Conservation (phyloP, 2,888 invertebrate genomes). For the Cartodere bifasciata region DNA sequence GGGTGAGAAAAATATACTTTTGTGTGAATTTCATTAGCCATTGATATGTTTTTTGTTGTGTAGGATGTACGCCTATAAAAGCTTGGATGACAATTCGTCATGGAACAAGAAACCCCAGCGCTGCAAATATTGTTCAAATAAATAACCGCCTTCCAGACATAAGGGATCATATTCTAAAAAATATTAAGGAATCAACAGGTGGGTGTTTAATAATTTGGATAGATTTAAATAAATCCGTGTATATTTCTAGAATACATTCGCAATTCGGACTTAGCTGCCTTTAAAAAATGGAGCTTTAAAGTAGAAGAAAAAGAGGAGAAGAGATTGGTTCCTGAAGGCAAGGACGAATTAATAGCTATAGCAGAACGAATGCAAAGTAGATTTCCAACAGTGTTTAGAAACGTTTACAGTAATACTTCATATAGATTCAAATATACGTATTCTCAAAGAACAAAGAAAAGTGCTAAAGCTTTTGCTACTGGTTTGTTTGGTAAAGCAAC, state of each 20-base stretch:
- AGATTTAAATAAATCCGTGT: neutral
- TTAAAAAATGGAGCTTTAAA: conserved; percentile 43
- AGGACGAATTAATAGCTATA: conserved; percentile 58
- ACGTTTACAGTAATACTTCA: conserved; percentile 45
- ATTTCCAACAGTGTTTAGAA: conserved; percentile 51
- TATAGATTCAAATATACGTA: conserved; percentile 63
- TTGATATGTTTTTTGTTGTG: conserved; percentile 9
- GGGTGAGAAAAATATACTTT: conserved; percentile 34
- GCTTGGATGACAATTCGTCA: conserved; percentile 68
- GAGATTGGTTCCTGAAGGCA: conserved; percentile 57
- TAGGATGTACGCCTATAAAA: conserved; percentile 34
- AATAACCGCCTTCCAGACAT: conserved; percentile 40
- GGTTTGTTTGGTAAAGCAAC: conserved; percentile 61
- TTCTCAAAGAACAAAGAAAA: conserved; percentile 61
- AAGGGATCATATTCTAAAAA: conserved; percentile 41
- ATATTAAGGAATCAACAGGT: conserved; percentile 40
- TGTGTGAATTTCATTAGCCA: conserved; percentile 5
- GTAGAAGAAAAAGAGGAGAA: conserved; percentile 44
- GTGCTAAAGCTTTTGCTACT: conserved; percentile 60
- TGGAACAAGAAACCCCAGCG: conserved; percentile 62
- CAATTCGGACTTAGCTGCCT: conserved; percentile 23
- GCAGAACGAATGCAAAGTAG: conserved; percentile 62
- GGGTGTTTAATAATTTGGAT: conserved; percentile 9
- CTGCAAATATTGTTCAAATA: conserved; percentile 42
- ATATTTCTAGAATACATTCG: conserved; percentile 19